These are phyloP conservation scores for Mus spretus DNA, from an alignment of 2,797 vertebrate species.

Conservation along the genomic window DNA sequence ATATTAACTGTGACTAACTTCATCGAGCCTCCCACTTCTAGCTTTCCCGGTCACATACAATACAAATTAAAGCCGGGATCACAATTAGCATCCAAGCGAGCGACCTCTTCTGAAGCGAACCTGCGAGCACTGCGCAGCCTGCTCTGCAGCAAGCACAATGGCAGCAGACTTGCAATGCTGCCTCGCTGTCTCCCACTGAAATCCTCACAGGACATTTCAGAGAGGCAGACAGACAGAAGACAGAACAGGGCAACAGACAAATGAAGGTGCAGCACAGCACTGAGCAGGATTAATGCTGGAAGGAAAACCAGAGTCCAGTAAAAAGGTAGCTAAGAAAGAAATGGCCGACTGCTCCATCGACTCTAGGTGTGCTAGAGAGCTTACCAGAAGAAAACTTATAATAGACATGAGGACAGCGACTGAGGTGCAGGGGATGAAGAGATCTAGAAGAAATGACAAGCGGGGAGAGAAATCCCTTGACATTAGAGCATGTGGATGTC, in stretches of 20 bases:
- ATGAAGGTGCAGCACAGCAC: not conserved
- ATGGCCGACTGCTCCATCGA: not conserved
- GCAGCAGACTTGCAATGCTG: not conserved
- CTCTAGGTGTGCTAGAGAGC: not conserved
- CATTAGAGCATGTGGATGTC: not conserved
- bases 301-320: slow-evolving; percentile 1
- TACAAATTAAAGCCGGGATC: not conserved
- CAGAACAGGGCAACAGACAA: slow-evolving; percentile 3
- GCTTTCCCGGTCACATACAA: not conserved
- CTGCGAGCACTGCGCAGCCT: not conserved
- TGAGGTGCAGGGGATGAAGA: not conserved
- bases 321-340: not conserved
- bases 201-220: not conserved
- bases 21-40: not conserved
- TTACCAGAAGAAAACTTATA: not conserved
- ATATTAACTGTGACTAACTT: not conserved
- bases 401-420: not conserved
- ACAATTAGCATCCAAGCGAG: not conserved
- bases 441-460: not conserved
- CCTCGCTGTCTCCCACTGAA: not conserved
- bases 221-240: slow-evolving; percentile 37
- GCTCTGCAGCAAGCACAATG: not conserved
- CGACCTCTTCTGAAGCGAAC: slow-evolving; percentile 37
- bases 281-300: not conserved
- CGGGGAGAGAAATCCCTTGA: not conserved